Base-by-base conservation (phyloP, 30 jellyfish, hydroid and myxozoan species). In the Sanderia malayensis region DNA sequence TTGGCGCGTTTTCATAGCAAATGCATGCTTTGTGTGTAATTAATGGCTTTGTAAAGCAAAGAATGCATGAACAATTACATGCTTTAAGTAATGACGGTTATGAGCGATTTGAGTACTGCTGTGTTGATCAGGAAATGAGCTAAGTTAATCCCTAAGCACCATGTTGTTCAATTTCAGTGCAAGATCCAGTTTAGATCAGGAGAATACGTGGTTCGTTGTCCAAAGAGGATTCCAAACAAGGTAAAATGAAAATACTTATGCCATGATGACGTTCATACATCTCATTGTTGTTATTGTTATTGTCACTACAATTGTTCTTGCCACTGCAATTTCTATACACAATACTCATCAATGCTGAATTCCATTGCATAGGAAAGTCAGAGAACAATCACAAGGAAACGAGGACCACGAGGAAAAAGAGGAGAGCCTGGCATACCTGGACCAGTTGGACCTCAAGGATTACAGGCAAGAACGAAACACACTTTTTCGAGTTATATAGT, bases 371-470 rank as follows among this genome's bases (percentile, higher is more conserved):
- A 81, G 94, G 85, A 62, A 27, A 57, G 81, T 24, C 86, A 82
- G 32, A 62, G 94, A 32, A 82, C 87, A 1, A 74, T 73, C n/a
- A 61, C 94, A 73, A 46, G 87, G 22, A 45, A 73, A 61, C 47
- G 94, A 63, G 94, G 94, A 15, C 94, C 94, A 17, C 32, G 94
- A 29, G 94, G 94, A 20, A 63, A 58, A 61, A 72, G 58, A 60
- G 94, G 94, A 30, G 94, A 82, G 32, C 66, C 30, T 0, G 94
- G 94, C 27, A 23, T 30, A 33, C 83, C 83, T 26, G 94, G 94
- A 4, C 76, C 77, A 0, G 20, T 30, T 17, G 82, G 82, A 6
- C 82, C 82, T 4, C 10, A 9, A 4, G 82, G 82, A 27, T 27
- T 60, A 15, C 74, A 31, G 79, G n/a, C n/a, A n/a, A n/a, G n/a